phyloP scores from a whole-genome alignment of 2,888 invertebrate genomes.

The Melanostoma mellinum region DNA sequence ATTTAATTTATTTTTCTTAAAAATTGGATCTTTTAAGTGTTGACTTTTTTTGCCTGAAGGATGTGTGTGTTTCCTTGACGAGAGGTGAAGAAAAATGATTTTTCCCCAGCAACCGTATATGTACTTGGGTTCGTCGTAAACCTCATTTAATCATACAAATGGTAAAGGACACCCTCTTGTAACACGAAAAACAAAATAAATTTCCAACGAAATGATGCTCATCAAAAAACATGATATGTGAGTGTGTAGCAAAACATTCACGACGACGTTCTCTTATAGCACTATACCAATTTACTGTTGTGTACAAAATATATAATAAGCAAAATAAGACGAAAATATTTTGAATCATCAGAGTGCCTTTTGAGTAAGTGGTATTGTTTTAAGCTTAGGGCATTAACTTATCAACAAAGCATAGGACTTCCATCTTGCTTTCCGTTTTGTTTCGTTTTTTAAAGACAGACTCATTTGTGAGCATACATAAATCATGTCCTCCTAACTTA shows the following conservation, averaged over 20 bases:
- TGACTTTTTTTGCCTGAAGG: too few species aligned
- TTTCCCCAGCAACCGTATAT: too few species aligned
- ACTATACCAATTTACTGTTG: too few species aligned
- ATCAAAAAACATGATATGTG: background rate
- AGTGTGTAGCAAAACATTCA: too few species aligned
- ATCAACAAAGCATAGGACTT: background rate
- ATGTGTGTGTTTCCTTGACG: too few species aligned
- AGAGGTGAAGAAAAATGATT: too few species aligned
- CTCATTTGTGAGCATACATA: background rate
- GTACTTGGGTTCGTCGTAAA: background rate
- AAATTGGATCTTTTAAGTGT: too few species aligned
- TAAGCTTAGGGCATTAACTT: background rate
- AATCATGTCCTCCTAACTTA: background rate
- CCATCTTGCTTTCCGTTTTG: too few species aligned
- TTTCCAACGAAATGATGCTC: background rate
- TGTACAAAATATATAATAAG: background rate
- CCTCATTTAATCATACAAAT: too few species aligned
- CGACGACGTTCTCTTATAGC: too few species aligned
- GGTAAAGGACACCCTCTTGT: background rate
- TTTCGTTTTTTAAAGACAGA: background rate
- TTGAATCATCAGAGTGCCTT: background rate
- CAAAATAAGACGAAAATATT: slow-evolving; percentile 1
- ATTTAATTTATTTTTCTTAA: too few species aligned
- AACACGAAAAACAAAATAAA: background rate
- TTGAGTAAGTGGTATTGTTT: background rate